Evolutionary conservation across 30 jellyfish, hydroid and myxozoan genomes (phyloP), one percentile per base, ranked within the genome.

Genomic region (Aurelia aurita complex sp. Pacific): DNA sequence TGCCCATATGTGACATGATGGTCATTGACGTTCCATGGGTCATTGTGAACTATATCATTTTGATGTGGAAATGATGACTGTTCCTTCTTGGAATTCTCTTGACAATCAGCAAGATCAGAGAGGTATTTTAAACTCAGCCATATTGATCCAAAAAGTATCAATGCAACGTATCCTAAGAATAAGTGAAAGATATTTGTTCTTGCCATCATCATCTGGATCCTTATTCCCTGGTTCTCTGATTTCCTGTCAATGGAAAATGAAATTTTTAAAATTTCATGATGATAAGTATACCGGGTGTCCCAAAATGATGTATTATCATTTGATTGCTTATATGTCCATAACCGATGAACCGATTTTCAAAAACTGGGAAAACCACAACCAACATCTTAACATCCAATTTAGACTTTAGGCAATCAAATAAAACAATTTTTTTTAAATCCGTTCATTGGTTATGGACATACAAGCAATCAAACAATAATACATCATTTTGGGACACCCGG

Each of bases 21-120:
- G 62, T 84, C 93, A 50, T 84, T 84, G 52, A 84, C 87, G 75
- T 84, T 84, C 93, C 93, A 84, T 2, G 93, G 87, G 33, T 84
- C 93, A 29, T 19, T 11, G 14, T 33, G 36, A 19, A 32, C 61
- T 3, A 40, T 62, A 1, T 23, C 88, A 2, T 8, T 11, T n/a
- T 73, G 67, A 67, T 84, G 87, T 5, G 93, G 87, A 36, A 54
- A 50, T 40, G 61, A 66, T 55, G 91, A 42, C 55, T 57, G 57
- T 15, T 17, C n/a, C 17, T 46, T 52, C 11, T 46, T 72, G 14
- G 77, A 13, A 23, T 63, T 74, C 32, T 14, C 35, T 1, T 73
- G 55, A 63, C 87, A 84, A 18, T 73, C 81, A 10, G 93, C 69
- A 35, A 84, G 73, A 18, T 84, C 93, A 74, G 93, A 55, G 8